These are phyloP conservation scores for Noctilio leporinus DNA, from an alignment of 2,113 vertebrate genomes.

Conservation along the genomic window DNA sequence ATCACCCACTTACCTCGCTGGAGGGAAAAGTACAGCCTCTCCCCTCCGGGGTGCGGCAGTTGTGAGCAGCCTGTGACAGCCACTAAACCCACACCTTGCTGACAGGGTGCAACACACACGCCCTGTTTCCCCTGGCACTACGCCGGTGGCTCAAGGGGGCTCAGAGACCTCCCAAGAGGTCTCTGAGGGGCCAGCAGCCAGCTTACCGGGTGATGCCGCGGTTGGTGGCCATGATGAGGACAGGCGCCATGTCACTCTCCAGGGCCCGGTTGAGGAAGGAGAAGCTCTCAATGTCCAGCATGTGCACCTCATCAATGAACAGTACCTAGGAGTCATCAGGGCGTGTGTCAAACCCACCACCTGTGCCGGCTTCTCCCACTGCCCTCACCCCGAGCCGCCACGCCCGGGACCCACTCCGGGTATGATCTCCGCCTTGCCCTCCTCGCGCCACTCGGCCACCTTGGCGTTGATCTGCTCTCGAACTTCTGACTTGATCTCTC, in stretches of 20 bases:
- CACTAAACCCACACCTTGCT: not conserved
- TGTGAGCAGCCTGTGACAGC: too few relatives aligned
- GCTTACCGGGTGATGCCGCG: conserved; percentile 90
- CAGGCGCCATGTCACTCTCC: conserved; percentile 91
- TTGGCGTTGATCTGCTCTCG: conserved; percentile 96
- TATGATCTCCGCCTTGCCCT: conserved; percentile 94
- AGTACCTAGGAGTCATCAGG: conserved; percentile 80
- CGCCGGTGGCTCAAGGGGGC: not conserved
- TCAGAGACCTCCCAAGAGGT: not conserved
- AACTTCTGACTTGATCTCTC: conserved; percentile 94
- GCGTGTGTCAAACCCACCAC: accelerated
- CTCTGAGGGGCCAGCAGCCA: accelerated
- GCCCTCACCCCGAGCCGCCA: accelerated
- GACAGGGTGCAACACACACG: accelerated
- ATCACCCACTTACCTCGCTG: accelerated
- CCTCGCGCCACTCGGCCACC: conserved; percentile 94
- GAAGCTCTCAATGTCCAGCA: conserved; percentile 95
- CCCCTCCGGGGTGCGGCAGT: accelerated
- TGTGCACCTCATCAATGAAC: conserved; percentile 95
- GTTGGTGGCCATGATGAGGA: conserved; percentile 96
- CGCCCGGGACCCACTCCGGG: conserved; percentile 82
- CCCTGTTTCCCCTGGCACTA: not conserved
- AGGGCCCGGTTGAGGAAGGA: conserved; percentile 93
- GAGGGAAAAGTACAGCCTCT: not conserved
- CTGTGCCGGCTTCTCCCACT: accelerated